Base-by-base conservation (phyloP, 1,140 invertebrate genomes). In the Trypoxylus dichotomus region DNA sequence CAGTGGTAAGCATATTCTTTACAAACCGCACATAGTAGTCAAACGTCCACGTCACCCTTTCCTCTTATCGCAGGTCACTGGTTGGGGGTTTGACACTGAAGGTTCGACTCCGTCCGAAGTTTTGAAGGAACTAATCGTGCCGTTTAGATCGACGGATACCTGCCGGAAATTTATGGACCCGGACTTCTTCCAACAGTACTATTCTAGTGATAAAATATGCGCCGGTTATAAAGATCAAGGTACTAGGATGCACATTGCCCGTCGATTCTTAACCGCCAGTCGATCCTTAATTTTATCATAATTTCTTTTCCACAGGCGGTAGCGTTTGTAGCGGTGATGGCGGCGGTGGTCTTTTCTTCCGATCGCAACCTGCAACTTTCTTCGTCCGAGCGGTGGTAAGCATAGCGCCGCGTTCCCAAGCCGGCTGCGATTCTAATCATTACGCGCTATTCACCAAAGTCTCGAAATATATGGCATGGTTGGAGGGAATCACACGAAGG, bases 21-120 rank as follows among this genome's bases (percentile, higher is more conserved):
- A 5, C 5, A 27, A 32, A 0, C 19, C 68, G 5, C 15, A n/a
- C n/a, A n/a, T 24, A 71, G 8, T 71, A 15, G 5, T 58, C 5
- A 37, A 37, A 13, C 7, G 29, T 19, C 32, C n/a, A 13, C 60
- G 15, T 32, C 27, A 54, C 15, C 25, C 41, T 41, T 60, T 60
- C 10, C 13, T 29, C 73, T 13, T 41, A 54, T 73, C 37, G 6
- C 79, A 87, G 86, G 84, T 87, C 10, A 83, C 84, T 0, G 87
- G 87, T n/a, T 88, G 86, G 86, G 86, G 86, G 43, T 77, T 83
- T 2, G 84, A 82, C 3, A 74, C 75, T 0, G 81, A 72, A 71
- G 78, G 32, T 47, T 27, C 41, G n/a, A n/a, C 24, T 0, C 74
- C 54, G 63, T 10, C 77, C 21, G 73, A 74, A 15, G 79, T 76